Conservation (phyloP, 1,140 invertebrate genomes). For the Zaprionus ghesquierei region DNA sequence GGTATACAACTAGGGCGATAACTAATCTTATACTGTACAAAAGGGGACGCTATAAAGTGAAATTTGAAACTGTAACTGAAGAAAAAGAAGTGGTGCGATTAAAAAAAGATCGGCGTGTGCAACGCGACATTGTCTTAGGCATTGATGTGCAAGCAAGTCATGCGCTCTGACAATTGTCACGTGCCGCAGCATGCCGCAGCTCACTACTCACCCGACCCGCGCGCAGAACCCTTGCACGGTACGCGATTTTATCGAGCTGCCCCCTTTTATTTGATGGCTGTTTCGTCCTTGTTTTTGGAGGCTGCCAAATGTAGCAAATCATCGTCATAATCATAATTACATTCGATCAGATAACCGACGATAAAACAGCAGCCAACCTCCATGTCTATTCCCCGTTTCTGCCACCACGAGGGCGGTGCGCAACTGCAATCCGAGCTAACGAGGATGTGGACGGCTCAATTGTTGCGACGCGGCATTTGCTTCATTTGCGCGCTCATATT, state of each 20-base stretch:
- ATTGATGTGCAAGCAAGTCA: constrained; percentile 31
- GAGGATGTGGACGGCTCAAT: constrained; percentile 48
- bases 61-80: constrained; percentile 63
- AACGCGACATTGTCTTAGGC: constrained; percentile 50
- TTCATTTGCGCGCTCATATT: constrained; percentile 78
- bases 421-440: constrained; percentile 77
- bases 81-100: constrained; percentile 46
- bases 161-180: constrained; percentile 66
- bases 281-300: constrained; percentile 11
- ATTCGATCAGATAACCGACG: constrained; percentile 75
- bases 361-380: constrained; percentile 25
- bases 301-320: constrained; percentile 74
- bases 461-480: constrained; percentile 47
- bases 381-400: constrained; percentile 1
- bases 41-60: constrained; percentile 16
- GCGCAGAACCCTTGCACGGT: constrained; percentile 14
- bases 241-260: constrained; percentile 40
- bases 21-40: background rate
- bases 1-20: constrained; percentile 35
- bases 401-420: constrained; percentile 31
- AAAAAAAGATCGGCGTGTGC: constrained; percentile 11
- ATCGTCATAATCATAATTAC: constrained; percentile 82
- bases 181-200: constrained; percentile 45
- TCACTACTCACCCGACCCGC: constrained; percentile 1
- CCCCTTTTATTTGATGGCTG: constrained; percentile 15